Conservation (phyloP, 2,113 vertebrate genomes). For the Xenopus laevis region DNA sequence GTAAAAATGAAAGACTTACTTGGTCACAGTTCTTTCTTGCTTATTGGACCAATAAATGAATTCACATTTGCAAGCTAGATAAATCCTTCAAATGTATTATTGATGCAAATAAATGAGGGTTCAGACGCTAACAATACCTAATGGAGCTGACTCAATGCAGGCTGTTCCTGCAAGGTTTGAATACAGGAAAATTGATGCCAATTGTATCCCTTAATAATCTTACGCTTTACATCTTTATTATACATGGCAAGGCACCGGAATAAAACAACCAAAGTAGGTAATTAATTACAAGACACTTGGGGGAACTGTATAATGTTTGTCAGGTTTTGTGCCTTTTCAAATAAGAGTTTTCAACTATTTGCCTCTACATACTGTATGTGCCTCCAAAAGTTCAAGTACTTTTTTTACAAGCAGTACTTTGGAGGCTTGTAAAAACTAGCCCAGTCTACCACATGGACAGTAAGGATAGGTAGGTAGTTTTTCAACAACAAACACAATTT, state of each 20-base stretch:
- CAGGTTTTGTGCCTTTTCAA: too few relatives aligned
- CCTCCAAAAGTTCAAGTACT: too few relatives aligned
- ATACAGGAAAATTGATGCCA: conserved; percentile 72
- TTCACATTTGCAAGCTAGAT: conserved; percentile 79
- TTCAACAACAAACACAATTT: too few relatives aligned
- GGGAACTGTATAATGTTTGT: too few relatives aligned
- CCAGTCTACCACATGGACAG: too few relatives aligned
- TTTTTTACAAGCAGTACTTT: too few relatives aligned
- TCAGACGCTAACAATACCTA: conserved; percentile 72
- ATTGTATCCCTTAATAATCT: conserved; percentile 76
- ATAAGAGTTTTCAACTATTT: too few relatives aligned
- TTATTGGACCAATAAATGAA: conserved; percentile 71
- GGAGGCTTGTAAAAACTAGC: too few relatives aligned
- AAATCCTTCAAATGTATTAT: conserved; percentile 75
- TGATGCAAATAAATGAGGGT: conserved; percentile 75
- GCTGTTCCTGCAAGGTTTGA: conserved; percentile 66
- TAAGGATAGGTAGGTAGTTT: too few relatives aligned
- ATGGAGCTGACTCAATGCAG: conserved; percentile 67
- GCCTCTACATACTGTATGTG: too few relatives aligned
- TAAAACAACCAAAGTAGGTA: conserved; percentile 27
- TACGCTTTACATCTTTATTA: conserved; percentile 23
- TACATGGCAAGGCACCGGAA: conserved; percentile 34
- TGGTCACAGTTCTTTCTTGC: conserved; percentile 55
- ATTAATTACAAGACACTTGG: conserved; percentile 47
- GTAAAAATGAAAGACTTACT: conserved; percentile 28